phyloP scores from a whole-genome alignment of 2,113 vertebrate genomes.

The Aleadryas rufinucha region DNA sequence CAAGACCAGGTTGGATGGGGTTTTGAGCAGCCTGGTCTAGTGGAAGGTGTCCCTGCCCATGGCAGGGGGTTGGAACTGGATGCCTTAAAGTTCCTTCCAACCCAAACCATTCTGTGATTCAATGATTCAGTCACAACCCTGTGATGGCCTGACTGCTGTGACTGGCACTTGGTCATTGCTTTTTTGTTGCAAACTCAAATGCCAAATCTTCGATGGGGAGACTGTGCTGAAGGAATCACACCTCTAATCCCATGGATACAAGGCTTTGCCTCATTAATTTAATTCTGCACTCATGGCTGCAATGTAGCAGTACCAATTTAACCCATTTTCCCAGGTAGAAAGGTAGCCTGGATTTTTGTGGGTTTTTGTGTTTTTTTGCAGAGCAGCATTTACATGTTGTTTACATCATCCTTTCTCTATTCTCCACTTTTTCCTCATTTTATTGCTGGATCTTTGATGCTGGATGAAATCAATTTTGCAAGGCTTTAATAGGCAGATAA shows the following conservation, averaged over 20 bases:
- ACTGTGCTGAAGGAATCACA: neutral
- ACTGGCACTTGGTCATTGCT: neutral
- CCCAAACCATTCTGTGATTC: neutral
- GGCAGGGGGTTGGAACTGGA: neutral
- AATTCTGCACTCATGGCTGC: rapidly evolving
- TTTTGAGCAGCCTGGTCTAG: neutral
- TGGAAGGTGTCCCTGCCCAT: neutral
- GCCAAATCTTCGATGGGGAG: neutral
- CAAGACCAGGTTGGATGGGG: rapidly evolving
- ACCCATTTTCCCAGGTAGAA: neutral
- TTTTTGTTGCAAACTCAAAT: neutral
- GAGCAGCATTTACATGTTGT: neutral
- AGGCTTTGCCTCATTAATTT: neutral
- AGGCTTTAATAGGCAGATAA: constrained; percentile 36
- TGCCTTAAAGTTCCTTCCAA: neutral
- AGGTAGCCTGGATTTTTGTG: rapidly evolving
- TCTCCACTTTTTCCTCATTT: neutral
- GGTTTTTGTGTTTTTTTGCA: neutral
- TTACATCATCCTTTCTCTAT: neutral
- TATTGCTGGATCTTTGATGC: neutral
- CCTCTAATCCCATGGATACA: neutral
- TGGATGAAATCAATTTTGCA: constrained; percentile 17
- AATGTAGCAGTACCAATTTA: neutral
- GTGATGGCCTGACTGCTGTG: neutral
- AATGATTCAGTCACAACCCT: rapidly evolving